Evolutionary conservation across 2,888 invertebrate species (phyloP).

Genomic region (Plutella xylostella): DNA sequence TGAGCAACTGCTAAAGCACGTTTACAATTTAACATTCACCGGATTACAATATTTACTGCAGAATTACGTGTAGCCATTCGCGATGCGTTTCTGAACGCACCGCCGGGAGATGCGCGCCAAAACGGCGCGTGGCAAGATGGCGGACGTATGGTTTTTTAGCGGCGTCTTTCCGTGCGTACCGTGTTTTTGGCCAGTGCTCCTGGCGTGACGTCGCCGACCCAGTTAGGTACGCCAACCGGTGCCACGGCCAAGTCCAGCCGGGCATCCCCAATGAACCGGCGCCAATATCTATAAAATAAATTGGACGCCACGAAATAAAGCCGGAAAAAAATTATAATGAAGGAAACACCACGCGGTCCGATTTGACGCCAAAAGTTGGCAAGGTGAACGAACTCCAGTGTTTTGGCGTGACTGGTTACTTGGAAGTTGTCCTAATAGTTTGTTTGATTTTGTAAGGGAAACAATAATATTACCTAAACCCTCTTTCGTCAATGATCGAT

Average conservation of each 20-base stretch:
- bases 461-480: too few species aligned
- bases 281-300: slow-evolving; percentile 71
- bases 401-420: slow-evolving; percentile 52
- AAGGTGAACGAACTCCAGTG: slow-evolving; percentile 64
- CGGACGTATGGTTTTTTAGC: slow-evolving; percentile 39
- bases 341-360: slow-evolving; percentile 47
- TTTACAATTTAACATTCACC: not conserved
- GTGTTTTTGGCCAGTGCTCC: slow-evolving; percentile 64
- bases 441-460: slow-evolving; percentile 49
- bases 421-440: slow-evolving; percentile 63
- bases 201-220: slow-evolving; percentile 60
- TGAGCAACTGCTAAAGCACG: not conserved
- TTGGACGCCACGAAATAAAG: slow-evolving; percentile 50
- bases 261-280: slow-evolving; percentile 65
- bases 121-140: slow-evolving; percentile 55
- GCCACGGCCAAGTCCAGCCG: slow-evolving; percentile 66
- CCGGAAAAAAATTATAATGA: slow-evolving; percentile 62
- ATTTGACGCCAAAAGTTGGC: slow-evolving; percentile 60
- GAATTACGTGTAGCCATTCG: slow-evolving; percentile 47
- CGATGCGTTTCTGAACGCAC: slow-evolving; percentile 22
- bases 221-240: slow-evolving; percentile 64
- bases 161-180: slow-evolving; percentile 56
- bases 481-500: too few species aligned
- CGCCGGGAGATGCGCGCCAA: slow-evolving; percentile 29
- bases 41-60: slow-evolving; percentile 52